Evolutionary conservation across 1,140 invertebrate species (phyloP).

Genomic region (Amyelois transitella): DNA sequence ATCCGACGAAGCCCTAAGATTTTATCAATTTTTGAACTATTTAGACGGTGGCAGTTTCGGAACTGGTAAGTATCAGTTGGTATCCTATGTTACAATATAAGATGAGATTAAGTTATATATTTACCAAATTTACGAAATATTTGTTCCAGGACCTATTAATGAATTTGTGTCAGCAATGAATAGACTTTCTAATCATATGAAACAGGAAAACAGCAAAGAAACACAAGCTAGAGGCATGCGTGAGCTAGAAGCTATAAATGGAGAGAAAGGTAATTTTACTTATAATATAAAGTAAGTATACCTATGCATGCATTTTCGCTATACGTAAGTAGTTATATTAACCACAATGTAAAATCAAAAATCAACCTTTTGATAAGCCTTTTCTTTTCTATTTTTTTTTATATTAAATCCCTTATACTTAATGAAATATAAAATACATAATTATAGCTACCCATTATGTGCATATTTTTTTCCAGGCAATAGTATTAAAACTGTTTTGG

Average conservation of each 20-base stretch:
- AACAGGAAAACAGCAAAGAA: conserved; percentile 62
- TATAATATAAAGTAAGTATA: too few relatives aligned
- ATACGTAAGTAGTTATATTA: too few relatives aligned
- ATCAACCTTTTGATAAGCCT: too few relatives aligned
- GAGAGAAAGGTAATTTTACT: conserved; percentile 55
- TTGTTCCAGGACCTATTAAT: conserved; percentile 54
- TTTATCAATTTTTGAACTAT: conserved; percentile 68
- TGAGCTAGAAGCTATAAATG: conserved; percentile 64
- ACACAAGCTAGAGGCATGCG: conserved; percentile 59
- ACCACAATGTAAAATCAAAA: too few relatives aligned
- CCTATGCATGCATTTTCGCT: too few relatives aligned
- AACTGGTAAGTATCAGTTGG: conserved; percentile 33
- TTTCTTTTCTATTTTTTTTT: too few relatives aligned
- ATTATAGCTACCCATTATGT: too few relatives aligned
- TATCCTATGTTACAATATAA: too few relatives aligned
- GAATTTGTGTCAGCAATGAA: conserved; percentile 68
- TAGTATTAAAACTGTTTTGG: conserved; percentile 66
- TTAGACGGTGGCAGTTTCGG: conserved; percentile 65
- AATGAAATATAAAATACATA: not conserved
- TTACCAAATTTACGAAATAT: conserved; percentile 3
- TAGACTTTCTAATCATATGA: conserved; percentile 58
- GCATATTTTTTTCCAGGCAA: conserved; percentile 37
- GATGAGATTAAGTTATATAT: too few relatives aligned
- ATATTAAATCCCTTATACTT: too few relatives aligned
- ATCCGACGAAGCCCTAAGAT: conserved; percentile 63